Conservation (phyloP, 2,113 vertebrate species). For the Callochromis pleurospilus region DNA sequence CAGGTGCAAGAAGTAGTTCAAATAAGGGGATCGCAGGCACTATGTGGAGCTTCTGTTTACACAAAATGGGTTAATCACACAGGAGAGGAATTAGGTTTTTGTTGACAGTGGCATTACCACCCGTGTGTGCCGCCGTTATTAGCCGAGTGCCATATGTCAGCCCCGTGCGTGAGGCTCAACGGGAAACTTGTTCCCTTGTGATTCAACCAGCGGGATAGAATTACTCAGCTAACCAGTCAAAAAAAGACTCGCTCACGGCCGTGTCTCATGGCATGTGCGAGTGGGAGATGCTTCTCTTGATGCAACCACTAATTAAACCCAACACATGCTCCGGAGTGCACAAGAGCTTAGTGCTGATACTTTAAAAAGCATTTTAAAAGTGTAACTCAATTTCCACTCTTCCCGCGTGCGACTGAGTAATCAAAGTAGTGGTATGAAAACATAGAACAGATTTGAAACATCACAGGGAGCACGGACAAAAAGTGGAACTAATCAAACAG, state of each 20-base stretch:
- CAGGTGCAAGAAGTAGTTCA: neutral
- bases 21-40: neutral
- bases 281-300: conserved; percentile 11
- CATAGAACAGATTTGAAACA: neutral
- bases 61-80: neutral
- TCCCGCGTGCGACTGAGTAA: neutral
- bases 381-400: neutral
- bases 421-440: conserved; percentile 5
- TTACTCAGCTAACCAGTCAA: conserved; percentile 7
- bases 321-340: neutral
- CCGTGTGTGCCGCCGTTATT: neutral
- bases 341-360: neutral
- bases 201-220: conserved; percentile 39
- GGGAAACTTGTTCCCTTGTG: conserved; percentile 21
- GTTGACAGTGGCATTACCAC: conserved; percentile 2
- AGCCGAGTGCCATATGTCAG: neutral
- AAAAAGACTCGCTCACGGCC: conserved; percentile 42
- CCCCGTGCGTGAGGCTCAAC: neutral
- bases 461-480: conserved; percentile 6
- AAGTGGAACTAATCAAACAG: conserved; percentile 42
- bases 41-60: neutral
- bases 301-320: conserved; percentile 19
- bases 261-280: neutral
- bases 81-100: neutral
- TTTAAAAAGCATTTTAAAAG: neutral